Base-by-base conservation (phyloP, 2,888 invertebrate genomes). In the Macaria notata region DNA sequence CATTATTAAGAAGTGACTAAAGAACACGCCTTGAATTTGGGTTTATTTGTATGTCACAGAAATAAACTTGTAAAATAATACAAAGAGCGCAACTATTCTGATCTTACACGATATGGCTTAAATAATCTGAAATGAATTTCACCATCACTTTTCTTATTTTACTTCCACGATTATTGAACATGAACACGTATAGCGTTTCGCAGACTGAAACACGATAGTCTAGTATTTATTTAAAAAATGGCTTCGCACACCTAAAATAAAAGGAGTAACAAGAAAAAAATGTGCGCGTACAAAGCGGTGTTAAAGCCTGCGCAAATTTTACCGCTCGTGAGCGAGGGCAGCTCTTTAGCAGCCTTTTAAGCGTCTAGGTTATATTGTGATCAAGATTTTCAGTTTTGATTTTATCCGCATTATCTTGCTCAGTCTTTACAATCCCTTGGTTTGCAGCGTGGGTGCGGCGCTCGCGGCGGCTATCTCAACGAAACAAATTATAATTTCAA, bases 401-500 rank as follows among this genome's bases (percentile, higher is more conserved):
- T 19, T 19, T 19, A 19, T 19, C 19, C 19, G 19, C 2, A 19
- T 19, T 19, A 1, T 19, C 19, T 19, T 19, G 19, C 19, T 19
- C 19, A 19, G 19, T 19, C 19, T 19, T 1, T 19, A 19, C 19
- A 19, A 19, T 19, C 19, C 19, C 19, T 19, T 19, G 19, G 56
- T 56, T 60, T 46, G 54, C 54, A 59, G 54, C 83, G 88, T 86
- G 80, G 87, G 87, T 82, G 86, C 76, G 69, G 77, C 83, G 85
- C 88, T 84, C 75, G 85, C 79, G 84, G 88, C 88, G 81, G 77
- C 80, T 85, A 84, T 86, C 88, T 84, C 76, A 79, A 73, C 75
- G 84, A 84, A 19, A 84, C 88, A 86, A 89, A 90, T 89, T 90
- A 89, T 88, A 89, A 88, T 90, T 89, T 90, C 84, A 84, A 88